Evolutionary conservation across 2,113 vertebrate species (phyloP), one percentile per base, ranked within the genome.

Genomic region (Ploceus nigricollis): DNA sequence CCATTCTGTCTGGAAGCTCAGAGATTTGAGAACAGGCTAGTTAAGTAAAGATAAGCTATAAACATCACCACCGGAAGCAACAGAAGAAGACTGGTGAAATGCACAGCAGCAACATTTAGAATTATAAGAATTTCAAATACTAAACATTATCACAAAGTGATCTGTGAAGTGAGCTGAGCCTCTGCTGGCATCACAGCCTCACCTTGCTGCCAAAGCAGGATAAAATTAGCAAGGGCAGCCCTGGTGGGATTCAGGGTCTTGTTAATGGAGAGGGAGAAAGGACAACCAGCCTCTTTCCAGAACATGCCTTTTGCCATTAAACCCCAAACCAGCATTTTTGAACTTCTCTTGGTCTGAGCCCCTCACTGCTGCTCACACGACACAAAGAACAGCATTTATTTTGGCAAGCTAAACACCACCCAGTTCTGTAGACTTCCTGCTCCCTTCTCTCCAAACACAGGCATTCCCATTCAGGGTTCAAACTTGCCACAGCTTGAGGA

Each of bases 291-390:
- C 22, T 11, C 65, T n/a, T 63, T 13, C 35, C 47, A 82, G 48
- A 70, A 39, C 5, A 3, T 15, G 14, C 17, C 37, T 77, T 77
- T 20, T 64, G 45, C 35, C 45, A 25, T 35, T 40, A 19, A 60
- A 50, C 10, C 33, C 28, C 64, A 80, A 28, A 47, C 5, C 48
- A 47, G 28, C 37, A 27, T 27, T 61, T 66, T 7, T 0, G 0
- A 61, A 77, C 30, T 10, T 30, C 42, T 83, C 31, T 11, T 18
- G 6, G 31, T 75, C 76, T 64, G 61, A 79, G 71, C 30, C 22
- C 44, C 44, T 65, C 60, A 7, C 1, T 57, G 66, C 24, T 81
- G 18, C n/a, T 63, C 75, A 54, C 21, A 44, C 0, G 0, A 68
- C 58, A 70, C 50, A 50, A 70, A 40, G 39, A 65, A 9, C 1